A percentile compares a stretch with the other conserved stretches of the same genome.
Evolutionary conservation across 2,113 vertebrate genomes (phyloP).

Genomic region (Lamprotornis superbus): DNA sequence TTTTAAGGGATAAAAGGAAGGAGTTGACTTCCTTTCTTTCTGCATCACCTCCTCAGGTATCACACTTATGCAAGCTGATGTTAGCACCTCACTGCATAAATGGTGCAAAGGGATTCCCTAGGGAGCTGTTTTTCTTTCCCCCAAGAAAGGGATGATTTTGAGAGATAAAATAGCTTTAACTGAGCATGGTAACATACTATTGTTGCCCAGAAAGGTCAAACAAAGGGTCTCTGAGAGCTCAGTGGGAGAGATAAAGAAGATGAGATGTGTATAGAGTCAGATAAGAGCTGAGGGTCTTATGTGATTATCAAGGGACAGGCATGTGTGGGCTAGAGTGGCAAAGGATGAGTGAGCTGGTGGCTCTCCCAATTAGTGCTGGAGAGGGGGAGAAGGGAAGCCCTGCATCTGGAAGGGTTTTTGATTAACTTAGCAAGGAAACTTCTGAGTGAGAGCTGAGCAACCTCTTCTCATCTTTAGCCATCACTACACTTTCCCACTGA

Average conservation of each 20-base stretch:
- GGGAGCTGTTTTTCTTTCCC: neutral
- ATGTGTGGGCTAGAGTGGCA: neutral
- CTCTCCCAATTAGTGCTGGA: neutral
- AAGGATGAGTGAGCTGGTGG: neutral
- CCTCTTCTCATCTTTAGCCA: neutral
- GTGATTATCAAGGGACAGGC: neutral
- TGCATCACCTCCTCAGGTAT: neutral
- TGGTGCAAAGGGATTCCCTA: neutral
- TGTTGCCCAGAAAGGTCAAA: neutral
- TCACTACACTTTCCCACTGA: neutral
- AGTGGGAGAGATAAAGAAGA: slow-evolving; percentile 2
- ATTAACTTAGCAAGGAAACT: neutral
- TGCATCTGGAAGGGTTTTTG: neutral
- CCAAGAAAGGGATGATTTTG: neutral
- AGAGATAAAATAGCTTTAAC: neutral
- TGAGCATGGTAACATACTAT: neutral
- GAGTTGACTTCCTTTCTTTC: neutral
- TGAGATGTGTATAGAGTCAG: neutral
- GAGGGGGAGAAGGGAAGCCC: neutral
- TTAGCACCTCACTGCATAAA: neutral
- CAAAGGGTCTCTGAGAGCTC: neutral
- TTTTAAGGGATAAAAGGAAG: neutral
- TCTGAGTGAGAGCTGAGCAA: neutral
- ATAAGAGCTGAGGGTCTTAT: neutral
- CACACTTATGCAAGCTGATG: neutral